Conservation (phyloP, 2,113 vertebrate species). For the Amazona guildingii region DNA sequence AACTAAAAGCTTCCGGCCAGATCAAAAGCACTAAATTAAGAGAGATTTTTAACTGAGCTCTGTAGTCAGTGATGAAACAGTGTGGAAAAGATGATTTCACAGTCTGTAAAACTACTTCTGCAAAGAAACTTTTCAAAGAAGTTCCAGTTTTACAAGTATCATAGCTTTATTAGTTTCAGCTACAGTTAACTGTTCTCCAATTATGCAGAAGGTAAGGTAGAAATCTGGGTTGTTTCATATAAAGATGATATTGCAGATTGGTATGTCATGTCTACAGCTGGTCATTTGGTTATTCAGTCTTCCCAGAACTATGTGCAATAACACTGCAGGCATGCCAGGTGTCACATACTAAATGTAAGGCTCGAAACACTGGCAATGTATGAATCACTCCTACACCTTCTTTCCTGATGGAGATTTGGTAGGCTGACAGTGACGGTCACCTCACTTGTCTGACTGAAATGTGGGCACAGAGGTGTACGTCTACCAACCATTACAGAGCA, state of each 20-base stretch:
- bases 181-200: neutral
- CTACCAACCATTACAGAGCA: neutral
- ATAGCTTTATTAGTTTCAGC: neutral
- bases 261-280: accelerated
- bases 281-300: neutral
- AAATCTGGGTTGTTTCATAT: neutral
- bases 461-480: neutral
- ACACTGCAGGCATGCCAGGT: neutral
- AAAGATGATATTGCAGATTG: neutral
- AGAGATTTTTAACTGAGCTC: neutral
- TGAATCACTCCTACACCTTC: neutral
- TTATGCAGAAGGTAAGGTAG: neutral
- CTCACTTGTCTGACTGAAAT: neutral
- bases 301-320: neutral
- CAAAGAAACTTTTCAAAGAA: neutral
- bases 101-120: neutral
- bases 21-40: neutral
- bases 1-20: neutral
- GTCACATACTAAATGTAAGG: neutral
- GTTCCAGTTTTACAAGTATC: neutral
- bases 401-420: neutral
- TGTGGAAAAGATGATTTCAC: neutral
- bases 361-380: neutral
- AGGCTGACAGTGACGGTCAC: neutral
- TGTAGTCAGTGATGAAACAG: neutral